Conservation (phyloP, 2,797 vertebrate species). For the Neoniphon sammara region DNA sequence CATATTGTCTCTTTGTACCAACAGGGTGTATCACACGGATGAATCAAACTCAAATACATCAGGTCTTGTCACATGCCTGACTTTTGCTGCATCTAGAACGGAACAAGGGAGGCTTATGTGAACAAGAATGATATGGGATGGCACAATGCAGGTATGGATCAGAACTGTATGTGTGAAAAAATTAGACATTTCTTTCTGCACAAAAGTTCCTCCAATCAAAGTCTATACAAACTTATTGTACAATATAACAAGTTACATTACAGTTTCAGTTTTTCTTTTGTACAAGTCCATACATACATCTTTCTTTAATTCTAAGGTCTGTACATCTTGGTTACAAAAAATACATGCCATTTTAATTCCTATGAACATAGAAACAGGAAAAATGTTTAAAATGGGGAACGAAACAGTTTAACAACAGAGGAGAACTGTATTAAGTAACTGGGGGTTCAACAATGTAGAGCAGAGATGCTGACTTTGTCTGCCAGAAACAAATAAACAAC, state of each 20-base stretch:
- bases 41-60: constrained; percentile 35
- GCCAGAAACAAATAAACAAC: constrained; percentile 60
- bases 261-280: constrained; percentile 67
- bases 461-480: constrained; percentile 53
- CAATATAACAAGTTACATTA: constrained; percentile 79
- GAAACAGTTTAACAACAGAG: constrained; percentile 48
- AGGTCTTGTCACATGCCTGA: constrained; percentile 20
- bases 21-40: neutral
- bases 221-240: constrained; percentile 77
- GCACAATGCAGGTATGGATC: constrained; percentile 46
- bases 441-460: constrained; percentile 40
- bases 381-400: constrained; percentile 53
- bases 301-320: constrained; percentile 66
- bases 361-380: constrained; percentile 67
- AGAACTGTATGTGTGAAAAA: constrained; percentile 46
- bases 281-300: constrained; percentile 75
- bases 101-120: constrained; percentile 15
- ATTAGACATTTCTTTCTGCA: constrained; percentile 57
- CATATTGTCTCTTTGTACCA: constrained; percentile 1
- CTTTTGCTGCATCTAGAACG: constrained; percentile 40
- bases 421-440: constrained; percentile 49
- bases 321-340: constrained; percentile 82
- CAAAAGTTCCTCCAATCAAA: constrained; percentile 68
- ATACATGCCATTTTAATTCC: constrained; percentile 73
- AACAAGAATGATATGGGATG: constrained; percentile 36